phyloP scores from a whole-genome alignment of 2,888 invertebrate genomes.

The Phaedon cochleariae region DNA sequence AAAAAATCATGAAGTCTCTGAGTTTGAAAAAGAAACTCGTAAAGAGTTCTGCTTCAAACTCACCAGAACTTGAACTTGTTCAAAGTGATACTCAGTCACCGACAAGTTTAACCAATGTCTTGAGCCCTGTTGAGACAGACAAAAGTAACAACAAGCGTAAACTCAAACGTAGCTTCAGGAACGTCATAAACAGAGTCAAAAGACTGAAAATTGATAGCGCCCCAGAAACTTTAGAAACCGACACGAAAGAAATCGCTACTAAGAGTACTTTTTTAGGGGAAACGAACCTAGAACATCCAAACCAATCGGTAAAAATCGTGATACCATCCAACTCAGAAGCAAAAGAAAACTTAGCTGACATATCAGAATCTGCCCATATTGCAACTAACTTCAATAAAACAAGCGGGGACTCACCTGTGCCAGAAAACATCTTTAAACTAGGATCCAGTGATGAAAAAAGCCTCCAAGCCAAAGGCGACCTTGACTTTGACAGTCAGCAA shows the following conservation, averaged over 20 bases:
- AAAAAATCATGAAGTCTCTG: constrained; percentile 41
- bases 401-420: constrained; percentile 47
- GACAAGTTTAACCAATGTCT: background rate
- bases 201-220: constrained; percentile 44
- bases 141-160: constrained; percentile 44
- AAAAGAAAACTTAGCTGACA: constrained; percentile 46
- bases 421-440: constrained; percentile 50
- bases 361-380: constrained; percentile 47
- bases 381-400: constrained; percentile 43
- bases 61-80: too few relatives aligned
- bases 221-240: constrained; percentile 19
- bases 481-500: constrained; percentile 39
- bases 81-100: background rate
- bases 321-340: constrained; percentile 44
- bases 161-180: constrained; percentile 48
- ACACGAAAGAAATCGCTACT: constrained; percentile 11
- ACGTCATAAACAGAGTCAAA: constrained; percentile 52
- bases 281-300: constrained; percentile 31
- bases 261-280: constrained; percentile 46
- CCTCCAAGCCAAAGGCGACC: constrained; percentile 50
- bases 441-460: constrained; percentile 47
- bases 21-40: constrained; percentile 40
- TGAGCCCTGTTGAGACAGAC: constrained; percentile 15
- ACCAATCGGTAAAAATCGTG: constrained; percentile 33
- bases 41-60: too few relatives aligned